Base-by-base conservation (phyloP, 2,113 vertebrate genomes). In the Burhinus bistriatus region DNA sequence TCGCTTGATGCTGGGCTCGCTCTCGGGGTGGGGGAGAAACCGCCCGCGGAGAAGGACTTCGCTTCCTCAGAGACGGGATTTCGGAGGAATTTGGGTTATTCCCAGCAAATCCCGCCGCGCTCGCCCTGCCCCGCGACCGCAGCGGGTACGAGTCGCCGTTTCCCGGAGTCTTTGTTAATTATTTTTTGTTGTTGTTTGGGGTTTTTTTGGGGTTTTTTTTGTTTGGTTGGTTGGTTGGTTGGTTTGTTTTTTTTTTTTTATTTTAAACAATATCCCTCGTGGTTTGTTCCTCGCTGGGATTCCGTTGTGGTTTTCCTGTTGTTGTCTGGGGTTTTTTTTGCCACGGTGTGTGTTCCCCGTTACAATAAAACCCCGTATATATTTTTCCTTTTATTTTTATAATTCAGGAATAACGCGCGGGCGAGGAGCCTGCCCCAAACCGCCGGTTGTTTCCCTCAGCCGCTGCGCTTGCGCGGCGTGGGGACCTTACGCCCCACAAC, bases 1-100 rank as follows among this genome's bases (percentile, higher is more conserved):
- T 99, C 36, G 99, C 99, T 32, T 99, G 97, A 99, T 30, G 5
- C 30, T 4, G 42, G 20, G 27, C 17, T 36, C 9, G 16, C 58
- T 36, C 6, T 44, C 15, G 44, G 13, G 21, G 11, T 51, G 65
- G 20, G 16, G 25, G 19, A 22, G 64, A 22, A 68, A 9, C 49
- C 5, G 19, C 47, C n/a, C 2, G 2, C 64, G 22, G 54, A 22
- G 82, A 72, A 58, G 64, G 55, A 68, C 77, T 68, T 40, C 0
- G 2, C 30, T 81, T 68, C 36, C 65, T 89, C 75, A 16, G 11
- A 68, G 86, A 34, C 55, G 29, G 26, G 82, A 94, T 95, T 69
- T 86, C 27, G 4, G 62, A 49, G 69, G 87, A 76, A 84, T 87
- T 87, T 36, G 65, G 68, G 40, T 90, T 93, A 68, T 96, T 97